phyloP scores from a whole-genome alignment of 2,113 vertebrate species.

The Amia ocellicauda region DNA sequence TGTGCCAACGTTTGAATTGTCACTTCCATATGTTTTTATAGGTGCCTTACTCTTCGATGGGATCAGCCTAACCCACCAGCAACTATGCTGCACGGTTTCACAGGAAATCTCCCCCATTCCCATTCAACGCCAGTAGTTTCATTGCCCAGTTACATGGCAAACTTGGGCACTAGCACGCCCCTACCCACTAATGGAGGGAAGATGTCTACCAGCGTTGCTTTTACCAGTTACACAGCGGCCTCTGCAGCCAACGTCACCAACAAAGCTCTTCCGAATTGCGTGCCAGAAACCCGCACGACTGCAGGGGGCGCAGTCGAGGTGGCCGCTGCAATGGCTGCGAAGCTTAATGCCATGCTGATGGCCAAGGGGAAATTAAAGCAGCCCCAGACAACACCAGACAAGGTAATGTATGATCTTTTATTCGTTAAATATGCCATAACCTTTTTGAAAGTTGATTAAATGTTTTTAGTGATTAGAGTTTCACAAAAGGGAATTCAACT shows the following conservation, averaged over 20 bases:
- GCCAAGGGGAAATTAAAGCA: constrained; percentile 92
- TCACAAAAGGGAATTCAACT: too few species aligned
- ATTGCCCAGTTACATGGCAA: constrained; percentile 1
- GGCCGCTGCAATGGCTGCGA: constrained; percentile 88
- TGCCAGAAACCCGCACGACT: constrained; percentile 11
- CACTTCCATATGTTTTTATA: constrained; percentile 14
- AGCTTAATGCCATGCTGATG: constrained; percentile 96
- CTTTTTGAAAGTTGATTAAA: too few species aligned
- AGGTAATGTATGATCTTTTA: constrained; percentile 56
- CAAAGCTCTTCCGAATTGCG: constrained; percentile 13
- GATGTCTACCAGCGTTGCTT: neutral
- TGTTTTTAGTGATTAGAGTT: too few species aligned
- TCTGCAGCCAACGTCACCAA: constrained; percentile 24
- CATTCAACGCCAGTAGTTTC: neutral
- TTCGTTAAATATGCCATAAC: too few species aligned
- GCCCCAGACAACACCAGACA: constrained; percentile 62
- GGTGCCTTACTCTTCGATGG: constrained; percentile 67
- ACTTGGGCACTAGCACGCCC: neutral
- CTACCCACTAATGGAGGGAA: neutral
- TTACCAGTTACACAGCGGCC: neutral
- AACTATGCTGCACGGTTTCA: constrained; percentile 36
- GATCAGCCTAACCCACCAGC: constrained; percentile 56
- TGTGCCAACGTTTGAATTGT: neutral
- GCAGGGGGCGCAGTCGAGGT: constrained; percentile 78
- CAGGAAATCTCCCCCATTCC: constrained; percentile 37